These are phyloP conservation scores for Platygyra sinensis DNA, from an alignment of 64 coral and sea anemone genomes.

Conservation along the genomic window DNA sequence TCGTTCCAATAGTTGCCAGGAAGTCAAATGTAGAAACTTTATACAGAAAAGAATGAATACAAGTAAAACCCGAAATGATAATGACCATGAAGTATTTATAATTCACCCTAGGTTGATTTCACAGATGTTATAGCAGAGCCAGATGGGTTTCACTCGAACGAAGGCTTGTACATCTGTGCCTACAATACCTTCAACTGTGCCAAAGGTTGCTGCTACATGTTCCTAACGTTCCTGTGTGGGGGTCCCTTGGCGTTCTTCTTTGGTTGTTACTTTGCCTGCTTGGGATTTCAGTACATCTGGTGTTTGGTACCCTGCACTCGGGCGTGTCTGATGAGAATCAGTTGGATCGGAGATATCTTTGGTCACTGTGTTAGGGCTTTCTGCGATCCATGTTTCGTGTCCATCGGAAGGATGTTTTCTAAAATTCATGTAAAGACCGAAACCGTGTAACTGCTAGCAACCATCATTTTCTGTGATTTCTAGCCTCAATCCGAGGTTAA, in stretches of 20 bases:
- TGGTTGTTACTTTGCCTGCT: constrained; percentile 48
- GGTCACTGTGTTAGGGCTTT: constrained; percentile 26
- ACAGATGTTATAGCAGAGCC: constrained; percentile 37
- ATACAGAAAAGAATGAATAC: no score
- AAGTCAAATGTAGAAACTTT: no score
- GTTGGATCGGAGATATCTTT: constrained; percentile 29
- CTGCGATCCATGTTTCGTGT: constrained; percentile 28
- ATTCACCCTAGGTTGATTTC: constrained; percentile 12
- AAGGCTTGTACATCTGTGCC: background rate
- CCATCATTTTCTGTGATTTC: no score
- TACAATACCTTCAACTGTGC: constrained; percentile 16
- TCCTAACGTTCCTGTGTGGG: constrained; percentile 28
- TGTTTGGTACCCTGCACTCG: constrained; percentile 19
- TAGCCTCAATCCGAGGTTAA: no score
- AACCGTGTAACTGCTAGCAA: background rate
- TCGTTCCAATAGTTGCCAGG: no score
- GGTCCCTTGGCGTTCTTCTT: constrained; percentile 46
- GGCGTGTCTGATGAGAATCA: background rate
- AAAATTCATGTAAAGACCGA: constrained; percentile 23
- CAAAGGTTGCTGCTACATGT: constrained; percentile 39
- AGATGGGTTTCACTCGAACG: background rate
- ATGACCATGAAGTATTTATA: background rate
- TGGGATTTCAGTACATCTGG: constrained; percentile 47
- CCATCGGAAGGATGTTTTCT: constrained; percentile 8
- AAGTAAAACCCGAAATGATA: background rate